A percentile compares a stretch with the other conserved stretches of the same genome.
Conservation (phyloP, 2,113 vertebrate species). For the Elachura formosa region DNA sequence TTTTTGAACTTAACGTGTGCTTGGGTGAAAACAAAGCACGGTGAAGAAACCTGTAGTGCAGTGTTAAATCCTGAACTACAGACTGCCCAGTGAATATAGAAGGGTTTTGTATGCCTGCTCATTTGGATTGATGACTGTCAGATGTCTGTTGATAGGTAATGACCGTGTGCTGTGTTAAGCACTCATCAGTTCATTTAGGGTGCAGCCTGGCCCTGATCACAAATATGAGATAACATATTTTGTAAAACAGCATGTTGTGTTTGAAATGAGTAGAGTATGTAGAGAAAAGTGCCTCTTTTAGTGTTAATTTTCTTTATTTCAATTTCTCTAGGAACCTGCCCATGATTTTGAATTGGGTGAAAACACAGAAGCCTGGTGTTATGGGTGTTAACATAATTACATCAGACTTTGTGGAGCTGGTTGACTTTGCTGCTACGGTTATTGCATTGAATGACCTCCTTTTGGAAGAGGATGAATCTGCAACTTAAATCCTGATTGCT, state of each 20-base stretch:
- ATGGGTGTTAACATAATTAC: conserved; percentile 97
- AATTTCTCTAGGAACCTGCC: conserved; percentile 84
- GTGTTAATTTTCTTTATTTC: neutral
- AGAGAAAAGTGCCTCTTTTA: neutral
- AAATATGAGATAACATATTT: neutral
- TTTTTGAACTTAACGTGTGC: fast-evolving
- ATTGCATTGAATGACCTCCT: conserved; percentile 88
- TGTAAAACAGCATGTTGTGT: neutral
- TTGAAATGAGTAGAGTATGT: neutral
- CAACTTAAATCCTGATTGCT: conserved; percentile 57
- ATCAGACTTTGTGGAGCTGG: conserved; percentile 95
- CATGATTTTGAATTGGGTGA: conserved; percentile 92
- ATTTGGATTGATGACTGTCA: neutral
- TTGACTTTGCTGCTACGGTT: conserved; percentile 92
- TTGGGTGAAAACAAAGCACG: neutral
- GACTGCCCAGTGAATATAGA: neutral
- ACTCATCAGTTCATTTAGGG: neutral
- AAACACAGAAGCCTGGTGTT: conserved; percentile 87
- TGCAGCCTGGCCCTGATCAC: neutral
- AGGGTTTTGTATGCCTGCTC: neutral
- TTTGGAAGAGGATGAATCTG: conserved; percentile 65
- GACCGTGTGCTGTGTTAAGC: neutral
- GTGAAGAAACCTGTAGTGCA: neutral
- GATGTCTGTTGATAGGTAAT: neutral
- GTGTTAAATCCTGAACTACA: neutral